Base-by-base conservation (phyloP, 2,113 vertebrate genomes). In the Tringa solitaria region DNA sequence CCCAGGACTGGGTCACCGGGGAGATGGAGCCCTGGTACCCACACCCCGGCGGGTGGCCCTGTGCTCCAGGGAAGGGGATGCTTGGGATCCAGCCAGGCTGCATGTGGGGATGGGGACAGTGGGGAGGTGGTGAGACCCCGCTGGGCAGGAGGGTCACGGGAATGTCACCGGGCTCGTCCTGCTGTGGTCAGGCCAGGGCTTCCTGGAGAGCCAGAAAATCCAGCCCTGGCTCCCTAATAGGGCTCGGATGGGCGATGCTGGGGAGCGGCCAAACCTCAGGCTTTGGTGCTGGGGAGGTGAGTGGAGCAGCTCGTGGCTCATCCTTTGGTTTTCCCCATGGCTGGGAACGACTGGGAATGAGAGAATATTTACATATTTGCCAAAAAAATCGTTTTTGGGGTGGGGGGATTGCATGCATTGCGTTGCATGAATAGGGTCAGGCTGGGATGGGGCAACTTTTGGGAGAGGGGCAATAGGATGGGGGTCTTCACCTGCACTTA, bases 121-220 rank as follows among this genome's bases (percentile, higher is more conserved):
- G 0, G 39, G 53, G 32, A 80, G 5, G 27, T 24, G 12, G 15
- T 0, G 0, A 50, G 35, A 57, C 22, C 51, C 64, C 35, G 41
- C 17, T 1, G 5, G 50, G 20, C n/a, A 41, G 45, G 48, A 94
- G 64, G 64, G 39, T 77, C 1, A 0, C 1, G 56, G 73, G 84
- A 97, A 96, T 96, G 96, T 73, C 80, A 72, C 57, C 2, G 2
- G 73, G 56, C 93, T 95, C 0, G 60, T 95, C 93, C 91, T 75
- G 83, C 60, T 8, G 46, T 89, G 91, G 81, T 78, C 33, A 74
- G 68, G 73, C 14, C 79, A 88, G 72, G 56, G 59, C 37, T 94
- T 94, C 73, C 73, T 19, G 80, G 60, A 90, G 60, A 97, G 63
- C 95, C 80, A 84, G 95, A 96, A 97, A 91, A 82, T 95, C 96